Percentiles rank a stretch among this genome's conserved stretches.
Conservation (phyloP, 2,797 vertebrate species). For the Spheniscus humboldti region DNA sequence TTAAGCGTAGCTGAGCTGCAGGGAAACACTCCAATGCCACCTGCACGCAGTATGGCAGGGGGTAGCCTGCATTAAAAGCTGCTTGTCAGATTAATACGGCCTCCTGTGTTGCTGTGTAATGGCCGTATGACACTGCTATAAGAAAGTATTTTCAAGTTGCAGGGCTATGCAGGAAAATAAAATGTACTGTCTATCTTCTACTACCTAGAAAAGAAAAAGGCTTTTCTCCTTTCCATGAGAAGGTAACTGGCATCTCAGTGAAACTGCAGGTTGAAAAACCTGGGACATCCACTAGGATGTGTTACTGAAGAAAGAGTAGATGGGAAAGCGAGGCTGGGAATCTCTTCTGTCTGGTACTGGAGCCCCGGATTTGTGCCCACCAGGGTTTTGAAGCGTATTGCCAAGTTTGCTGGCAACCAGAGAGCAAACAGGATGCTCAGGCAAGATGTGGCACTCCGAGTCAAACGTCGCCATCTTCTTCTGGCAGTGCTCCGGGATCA, state of each 20-base stretch:
- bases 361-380: background rate
- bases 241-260: background rate
- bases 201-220: background rate
- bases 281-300: background rate
- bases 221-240: background rate
- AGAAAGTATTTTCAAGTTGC: background rate
- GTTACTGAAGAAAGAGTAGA: background rate
- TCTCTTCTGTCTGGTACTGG: background rate
- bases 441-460: accelerated
- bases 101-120: background rate
- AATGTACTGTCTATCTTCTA: background rate
- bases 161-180: background rate
- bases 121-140: background rate
- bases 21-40: background rate
- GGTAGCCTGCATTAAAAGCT: background rate
- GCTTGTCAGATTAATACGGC: background rate
- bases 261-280: background rate
- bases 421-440: background rate
- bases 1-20: background rate
- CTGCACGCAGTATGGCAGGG: background rate
- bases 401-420: background rate
- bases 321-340: background rate
- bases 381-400: accelerated
- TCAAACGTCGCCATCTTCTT: background rate
- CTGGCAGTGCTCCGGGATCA: accelerated